Base-by-base conservation (phyloP, 1,140 invertebrate species). In the Sarcophaga peregrina region DNA sequence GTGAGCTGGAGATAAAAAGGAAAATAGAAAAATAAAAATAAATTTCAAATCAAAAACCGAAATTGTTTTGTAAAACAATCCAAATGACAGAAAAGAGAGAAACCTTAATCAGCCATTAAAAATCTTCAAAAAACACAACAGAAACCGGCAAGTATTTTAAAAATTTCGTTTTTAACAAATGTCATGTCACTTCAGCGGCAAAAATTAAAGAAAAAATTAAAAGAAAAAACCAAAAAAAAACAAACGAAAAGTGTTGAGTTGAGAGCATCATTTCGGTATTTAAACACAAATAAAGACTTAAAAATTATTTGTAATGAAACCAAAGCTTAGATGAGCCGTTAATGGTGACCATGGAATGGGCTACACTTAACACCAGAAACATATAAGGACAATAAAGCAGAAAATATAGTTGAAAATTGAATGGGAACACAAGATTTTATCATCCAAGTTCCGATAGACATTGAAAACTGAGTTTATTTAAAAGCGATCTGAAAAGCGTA, bases 81-180 rank as follows among this genome's bases (percentile, higher is more conserved):
- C 20, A 20, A 68, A 68, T 20, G 62, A 68, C 62, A 68, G 25
- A 37, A n/a, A n/a, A n/a, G 62, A 68, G 54, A 62, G 54, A 68
- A 68, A 68, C 62, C 62, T 68, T 68, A 68, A 68, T 68, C 62
- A 37, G 25, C 25, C 8, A 8, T 8, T 68, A n/a, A 68, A 37
- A 68, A 20, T 25, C 17, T 68, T 17, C 4, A 20, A 20, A 68
- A 68, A 20, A 62, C 11, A 62, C 25, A 37, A 37, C 25, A 68
- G 10, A 68, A 20, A 20, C n/a, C 4, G 10, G 17, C 62, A 25
- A 68, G 5, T 20, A 68, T 68, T 68, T 68, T 17, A 68, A 68
- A 68, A 68, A 68, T 68, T 68, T 20, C 62, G 62, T 9, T 68
- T 37, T 68, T 68, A 68, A 68, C 62, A 68, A 68, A 68, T 68